Percentiles rank a stretch among this genome's conserved stretches.
Conservation (phyloP, 2,888 invertebrate genomes). For the Entomobrya multifasciata region DNA sequence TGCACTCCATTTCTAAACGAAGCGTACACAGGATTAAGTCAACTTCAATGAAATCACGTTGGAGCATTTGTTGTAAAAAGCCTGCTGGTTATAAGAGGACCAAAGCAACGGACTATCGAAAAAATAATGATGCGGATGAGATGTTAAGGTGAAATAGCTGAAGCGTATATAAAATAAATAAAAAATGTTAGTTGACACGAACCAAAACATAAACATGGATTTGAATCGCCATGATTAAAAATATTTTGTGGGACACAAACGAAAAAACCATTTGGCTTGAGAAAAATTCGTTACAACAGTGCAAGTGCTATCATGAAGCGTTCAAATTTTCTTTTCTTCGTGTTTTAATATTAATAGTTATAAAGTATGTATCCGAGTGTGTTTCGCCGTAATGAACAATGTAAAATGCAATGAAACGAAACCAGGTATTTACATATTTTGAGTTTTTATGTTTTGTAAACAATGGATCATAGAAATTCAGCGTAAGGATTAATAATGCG, state of each 20-base stretch:
- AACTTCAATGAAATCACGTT: conserved; percentile 51
- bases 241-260: conserved; percentile 14
- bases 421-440: not conserved
- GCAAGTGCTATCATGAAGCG: too few relatives aligned
- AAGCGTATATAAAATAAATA: conserved; percentile 62
- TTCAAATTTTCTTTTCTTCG: not conserved
- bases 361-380: too few relatives aligned
- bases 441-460: conserved; percentile 56
- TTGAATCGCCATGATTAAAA: conserved; percentile 69
- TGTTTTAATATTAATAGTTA: not conserved
- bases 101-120: not conserved
- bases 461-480: conserved; percentile 52
- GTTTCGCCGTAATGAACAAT: conserved; percentile 36
- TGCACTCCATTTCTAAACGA: not conserved
- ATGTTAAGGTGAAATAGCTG: conserved; percentile 44
- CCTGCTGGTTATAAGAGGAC: not conserved
- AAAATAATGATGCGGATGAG: conserved; percentile 27
- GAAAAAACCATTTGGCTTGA: too few relatives aligned
- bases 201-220: conserved; percentile 76
- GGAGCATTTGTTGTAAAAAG: not conserved
- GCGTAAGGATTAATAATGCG: conserved; percentile 27
- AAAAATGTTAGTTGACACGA: conserved; percentile 64
- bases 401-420: conserved; percentile 40
- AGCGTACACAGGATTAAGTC: conserved; percentile 17
- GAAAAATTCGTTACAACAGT: too few relatives aligned